Base-by-base conservation (phyloP, 2,797 vertebrate species). In the Buceros bicornis region DNA sequence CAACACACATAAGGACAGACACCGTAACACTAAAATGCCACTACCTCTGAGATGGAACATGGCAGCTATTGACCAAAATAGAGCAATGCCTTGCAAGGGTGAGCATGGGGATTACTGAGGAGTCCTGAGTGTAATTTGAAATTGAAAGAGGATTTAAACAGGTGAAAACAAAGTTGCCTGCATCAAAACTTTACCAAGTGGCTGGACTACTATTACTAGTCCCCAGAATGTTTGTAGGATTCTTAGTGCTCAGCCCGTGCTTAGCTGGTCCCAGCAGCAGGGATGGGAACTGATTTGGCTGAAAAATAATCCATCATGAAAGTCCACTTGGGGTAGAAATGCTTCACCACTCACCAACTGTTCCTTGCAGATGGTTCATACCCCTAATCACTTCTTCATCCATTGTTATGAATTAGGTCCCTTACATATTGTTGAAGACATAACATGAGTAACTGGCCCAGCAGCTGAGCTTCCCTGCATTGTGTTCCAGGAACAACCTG, bases 11-110 rank as follows among this genome's bases (percentile, higher is more conserved):
- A 70, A 47, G 57, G 78, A 77, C 33, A 89, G 58, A 56, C 73
- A 90, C 31, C 3, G 5, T 16, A 84, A 61, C 42, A n/a, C 35
- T 51, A 71, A 87, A 81, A 94, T 7, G 15, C 16, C 64, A 43
- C 56, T 43, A 25, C 9, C 35, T 85, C 47, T 42, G 54, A 48
- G 72, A 56, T 35, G 47, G 79, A 95, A 56, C 35, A 25, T 53
- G 56, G 25, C 73, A 90, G 64, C 76, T 93, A 77, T 51, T 90
- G 91, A 87, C 67, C 79, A 91, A 94, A 92, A 57, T 6, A 77
- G 18, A 89, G 37, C 45, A 89, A 8, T 6, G 20, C 22, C 79
- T 53, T 71, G 60, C 82, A 73, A 60, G 51, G 47, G 12, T 70
- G 73, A 77, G 15, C 58, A 13, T 66, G 47, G 16, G 73, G 16